Percentiles rank a stretch among this genome's conserved stretches.
Evolutionary conservation across 1,140 invertebrate species (phyloP).

Genomic region (Brachionus sp.): DNA sequence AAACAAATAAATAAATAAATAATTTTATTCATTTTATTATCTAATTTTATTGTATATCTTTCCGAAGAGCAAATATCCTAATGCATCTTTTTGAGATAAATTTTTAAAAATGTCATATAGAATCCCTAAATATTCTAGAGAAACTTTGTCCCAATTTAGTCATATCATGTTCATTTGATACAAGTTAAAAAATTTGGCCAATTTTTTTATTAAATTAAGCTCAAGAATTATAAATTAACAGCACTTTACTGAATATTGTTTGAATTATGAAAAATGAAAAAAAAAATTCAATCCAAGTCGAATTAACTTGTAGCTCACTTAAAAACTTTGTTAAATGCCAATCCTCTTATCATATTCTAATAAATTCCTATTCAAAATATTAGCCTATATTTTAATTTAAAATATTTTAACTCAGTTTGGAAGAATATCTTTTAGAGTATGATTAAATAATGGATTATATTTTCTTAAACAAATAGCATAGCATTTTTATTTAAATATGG

Average conservation of each 20-base stretch:
- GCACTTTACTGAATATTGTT: no score
- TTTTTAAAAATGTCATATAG: background rate
- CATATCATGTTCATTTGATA: no score
- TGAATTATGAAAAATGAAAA: no score
- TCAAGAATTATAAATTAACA: no score
- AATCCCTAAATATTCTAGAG: no score
- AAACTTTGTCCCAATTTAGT: no score
- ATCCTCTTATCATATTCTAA: background rate
- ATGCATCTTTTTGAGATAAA: background rate
- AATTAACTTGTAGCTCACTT: background rate
- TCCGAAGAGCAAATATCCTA: background rate
- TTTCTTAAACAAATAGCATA: no score
- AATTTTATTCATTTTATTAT: background rate
- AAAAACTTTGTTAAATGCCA: background rate
- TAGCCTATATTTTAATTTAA: background rate
- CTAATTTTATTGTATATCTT: background rate
- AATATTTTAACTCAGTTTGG: background rate
- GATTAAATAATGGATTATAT: background rate
- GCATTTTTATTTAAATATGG: no score
- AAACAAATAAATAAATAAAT: background rate
- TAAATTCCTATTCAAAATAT: background rate
- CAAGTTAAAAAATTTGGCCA: no score
- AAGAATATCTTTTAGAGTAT: background rate
- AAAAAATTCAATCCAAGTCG: background rate
- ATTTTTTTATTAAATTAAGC: no score